Conservation (phyloP, 2,888 invertebrate species). For the Caenorhabditis becei region DNA sequence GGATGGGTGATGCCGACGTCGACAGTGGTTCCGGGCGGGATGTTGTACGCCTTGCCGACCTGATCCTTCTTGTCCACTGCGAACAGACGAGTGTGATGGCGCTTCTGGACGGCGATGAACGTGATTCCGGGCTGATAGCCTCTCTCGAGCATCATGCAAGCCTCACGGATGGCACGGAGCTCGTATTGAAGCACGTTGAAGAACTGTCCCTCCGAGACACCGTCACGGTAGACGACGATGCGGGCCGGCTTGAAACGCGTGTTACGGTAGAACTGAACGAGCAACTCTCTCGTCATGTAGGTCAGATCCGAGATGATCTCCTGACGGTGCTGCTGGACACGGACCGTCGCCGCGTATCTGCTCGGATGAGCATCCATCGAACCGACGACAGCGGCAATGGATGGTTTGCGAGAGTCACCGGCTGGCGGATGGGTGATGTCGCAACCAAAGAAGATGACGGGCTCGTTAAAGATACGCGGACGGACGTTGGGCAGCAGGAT, state of each 20-base stretch:
- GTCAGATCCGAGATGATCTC: conserved; percentile 99
- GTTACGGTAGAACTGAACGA: conserved; percentile 99
- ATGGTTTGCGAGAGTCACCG: conserved; percentile 94
- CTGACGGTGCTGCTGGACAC: conserved; percentile 91
- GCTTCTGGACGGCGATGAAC: conserved; percentile 98
- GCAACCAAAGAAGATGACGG: conserved; percentile 97
- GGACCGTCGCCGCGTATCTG: conserved; percentile 93
- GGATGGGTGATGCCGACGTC: conserved; percentile 99
- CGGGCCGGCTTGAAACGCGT: conserved; percentile 99
- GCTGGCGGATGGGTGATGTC: conserved; percentile 99
- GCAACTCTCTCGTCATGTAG: conserved; percentile 96
- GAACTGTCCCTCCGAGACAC: conserved; percentile 99
- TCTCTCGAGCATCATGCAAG: conserved; percentile 93
- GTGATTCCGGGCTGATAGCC: conserved; percentile 97
- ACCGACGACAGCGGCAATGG: conserved; percentile 88
- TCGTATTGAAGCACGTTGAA: conserved; percentile 96
- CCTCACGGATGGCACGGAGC: conserved; percentile 96
- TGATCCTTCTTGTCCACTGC: conserved; percentile 99
- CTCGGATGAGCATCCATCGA: conserved; percentile 99
- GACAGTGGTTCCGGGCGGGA: conserved; percentile 99
- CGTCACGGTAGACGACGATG: conserved; percentile 98
- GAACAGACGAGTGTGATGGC: conserved; percentile 98
- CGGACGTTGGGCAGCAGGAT: conserved; percentile 97
- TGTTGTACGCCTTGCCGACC: conserved; percentile 95
- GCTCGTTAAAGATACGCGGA: conserved; percentile 94